Base-by-base conservation (phyloP, 2,797 vertebrate species). In the Dendrocincla tyrannina region DNA sequence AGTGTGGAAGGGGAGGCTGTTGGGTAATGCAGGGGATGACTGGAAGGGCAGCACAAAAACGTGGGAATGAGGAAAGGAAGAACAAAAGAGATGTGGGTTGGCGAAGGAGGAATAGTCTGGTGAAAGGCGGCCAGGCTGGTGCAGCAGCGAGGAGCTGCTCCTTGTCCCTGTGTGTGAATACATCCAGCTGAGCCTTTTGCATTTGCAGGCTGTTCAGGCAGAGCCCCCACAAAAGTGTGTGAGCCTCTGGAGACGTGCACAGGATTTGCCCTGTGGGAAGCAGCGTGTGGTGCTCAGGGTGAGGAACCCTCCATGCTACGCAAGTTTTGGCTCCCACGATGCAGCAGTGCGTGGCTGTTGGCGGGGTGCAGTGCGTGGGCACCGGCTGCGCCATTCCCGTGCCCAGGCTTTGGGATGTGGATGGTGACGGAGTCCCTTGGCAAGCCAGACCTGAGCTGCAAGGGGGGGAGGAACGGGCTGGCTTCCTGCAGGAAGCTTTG, bases 21-120 rank as follows among this genome's bases (percentile, higher is more conserved):
- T 3, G 80, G 70, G 84, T 62, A 74, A 63, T 2, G 4, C 75
- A 50, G 41, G 41, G 75, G 28, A 77, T 76, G 86, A 27, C 56
- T 63, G 85, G 56, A 75, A 89, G 76, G 85, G 94, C 87, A 85
- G 82, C 60, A 70, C 68, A 80, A 50, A 91, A 92, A 95, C 68
- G 68, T 94, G 94, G 94, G 91, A 93, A 94, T 82, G 82, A 85
- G 68, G 85, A 58, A 63, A 49, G 58, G 60, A 89, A 66, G 89
- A 97, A 95, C 94, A 95, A 95, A 94, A 80, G 95, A 58, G 59
- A 86, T 72, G 91, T 8, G 89, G 85, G 44, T 85, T 88, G 94
- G 91, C 66, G 64, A 91, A 92, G 81, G 79, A 88, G 91, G 55
- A 92, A 46, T 30, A 89, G 85, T 7, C 46, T 78, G 73, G 81